phyloP scores from a whole-genome alignment of 1,140 invertebrate species.

The Dendroctonus valens region DNA sequence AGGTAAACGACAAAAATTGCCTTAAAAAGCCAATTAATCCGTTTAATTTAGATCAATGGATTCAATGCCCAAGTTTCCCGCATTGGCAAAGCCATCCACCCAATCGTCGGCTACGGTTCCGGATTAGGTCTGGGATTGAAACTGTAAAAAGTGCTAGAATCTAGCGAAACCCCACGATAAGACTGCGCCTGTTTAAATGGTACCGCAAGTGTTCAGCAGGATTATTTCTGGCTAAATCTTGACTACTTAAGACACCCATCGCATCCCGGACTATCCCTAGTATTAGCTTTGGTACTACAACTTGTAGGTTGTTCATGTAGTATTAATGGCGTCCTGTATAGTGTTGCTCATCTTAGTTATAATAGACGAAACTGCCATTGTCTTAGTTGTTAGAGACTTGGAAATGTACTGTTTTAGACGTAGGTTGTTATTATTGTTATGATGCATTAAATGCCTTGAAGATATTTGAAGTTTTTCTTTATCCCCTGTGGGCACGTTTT shows the following conservation, averaged over 20 bases:
- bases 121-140: slow-evolving; percentile 7
- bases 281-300: not conserved
- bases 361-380: slow-evolving; percentile 12
- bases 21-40: not conserved
- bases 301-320: too few species aligned
- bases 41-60: slow-evolving; percentile 47
- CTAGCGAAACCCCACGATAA: slow-evolving; percentile 5
- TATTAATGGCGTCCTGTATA: not conserved
- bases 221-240: too few species aligned
- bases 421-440: not conserved
- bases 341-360: slow-evolving; percentile 14
- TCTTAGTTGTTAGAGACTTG: not conserved
- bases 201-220: too few species aligned
- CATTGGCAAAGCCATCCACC: slow-evolving; percentile 30
- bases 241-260: too few species aligned
- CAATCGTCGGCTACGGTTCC: not conserved
- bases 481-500: too few species aligned
- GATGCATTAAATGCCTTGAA: too few species aligned
- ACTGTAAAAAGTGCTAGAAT: slow-evolving; percentile 5
- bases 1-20: slow-evolving; percentile 33
- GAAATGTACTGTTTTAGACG: not conserved
- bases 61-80: slow-evolving; percentile 53
- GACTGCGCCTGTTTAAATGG: slow-evolving; percentile 5
- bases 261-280: slow-evolving; percentile 1
- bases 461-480: too few species aligned